Evolutionary conservation across 2,888 invertebrate species (phyloP), one percentile per base, ranked within the genome.

Genomic region (Plemyria rubiginata): DNA sequence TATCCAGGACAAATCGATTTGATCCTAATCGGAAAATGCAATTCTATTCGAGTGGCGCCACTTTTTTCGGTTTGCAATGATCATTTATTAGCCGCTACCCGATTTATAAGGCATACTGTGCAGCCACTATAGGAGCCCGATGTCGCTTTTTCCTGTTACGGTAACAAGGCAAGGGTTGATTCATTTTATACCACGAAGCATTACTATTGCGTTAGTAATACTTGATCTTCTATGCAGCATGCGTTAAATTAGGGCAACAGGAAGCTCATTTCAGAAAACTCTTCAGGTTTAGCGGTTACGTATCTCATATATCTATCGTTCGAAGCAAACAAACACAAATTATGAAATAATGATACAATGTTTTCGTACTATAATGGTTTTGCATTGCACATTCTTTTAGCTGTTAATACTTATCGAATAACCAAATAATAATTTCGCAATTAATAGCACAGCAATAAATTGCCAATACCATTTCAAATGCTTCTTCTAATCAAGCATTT

Each of bases 101-200:
- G 55, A 65, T 68, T 71, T 68, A 63, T 66, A 61, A 41, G 61
- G 62, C 41, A 62, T 60, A 40, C 48, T 16, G 49, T 40, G 52
- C 49, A 22, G 32, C 45, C 74, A 78, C 78, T 62, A 60, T 65
- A 73, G 75, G 74, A 74, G 75, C 68, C 61, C 65, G 66, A 60
- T 68, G 64, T 61, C 66, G 65, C 70, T 70, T 82, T 87, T 81
- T 84, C 87, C 87, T 84, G 76, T 81, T 87, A 84, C 73, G 86
- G 82, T 70, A 81, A 85, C 87, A 62, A 79, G 67, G 76, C 81
- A 66, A 72, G 78, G 70, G 76, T 74, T 87, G 85, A 88, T 78
- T 87, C 82, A 85, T 79, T 80, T 76, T 71, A 68, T 76, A 78
- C 75, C 66, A 62, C 68, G 74, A 79, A 80, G 66, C 71, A 74